Evolutionary conservation across 2,113 vertebrate species (phyloP), one percentile per base, ranked within the genome.

Genomic region (Elephantulus edwardii): DNA sequence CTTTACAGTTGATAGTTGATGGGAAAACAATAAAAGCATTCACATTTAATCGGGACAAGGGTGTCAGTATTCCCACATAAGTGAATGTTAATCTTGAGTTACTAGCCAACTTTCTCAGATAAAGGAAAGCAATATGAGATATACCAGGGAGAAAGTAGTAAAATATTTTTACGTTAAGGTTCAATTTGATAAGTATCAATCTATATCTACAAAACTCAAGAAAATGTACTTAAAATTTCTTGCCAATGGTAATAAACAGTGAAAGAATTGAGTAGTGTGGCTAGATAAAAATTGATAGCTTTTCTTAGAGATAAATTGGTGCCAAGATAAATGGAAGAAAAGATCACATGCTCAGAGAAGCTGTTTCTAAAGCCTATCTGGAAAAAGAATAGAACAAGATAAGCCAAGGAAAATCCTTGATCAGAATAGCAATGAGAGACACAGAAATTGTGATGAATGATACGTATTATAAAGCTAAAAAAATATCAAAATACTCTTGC

Each of bases 91-190:
- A 71, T 86, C 38, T 87, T 46, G 46, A 86, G 40, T 14, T 46
- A n/a, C 35, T 89, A 66, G 24, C 10, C 26, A 75, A 19, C 20
- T 14, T 83, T n/a, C 75, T 86, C 71, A 54, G 52, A 38, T 35
- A 81, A 58, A 40, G 72, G 35, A 72, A 85, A 90, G 60, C 86
- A 90, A 93, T 44, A 46, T 20, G 54, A 83, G 26, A 54, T 80
- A 24, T 52, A 58, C 12, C 86, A 28, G 4, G 35, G 19, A 50
- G 33, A 87, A 87, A 77, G 48, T 66, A 10, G 13, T 22, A 82
- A 88, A 44, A 56, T 78, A 88, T 46, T n/a, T n/a, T n/a, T n/a
- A n/a, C n/a, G n/a, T n/a, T n/a, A n/a, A n/a, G n/a, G n/a, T n/a
- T n/a, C 56, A 19, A 74, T 88, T 72, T 74, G 19, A 13, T 90